These are phyloP conservation scores for Protomyctophum bolini DNA, from an alignment of 2,113 vertebrate genomes.

Conservation along the genomic window DNA sequence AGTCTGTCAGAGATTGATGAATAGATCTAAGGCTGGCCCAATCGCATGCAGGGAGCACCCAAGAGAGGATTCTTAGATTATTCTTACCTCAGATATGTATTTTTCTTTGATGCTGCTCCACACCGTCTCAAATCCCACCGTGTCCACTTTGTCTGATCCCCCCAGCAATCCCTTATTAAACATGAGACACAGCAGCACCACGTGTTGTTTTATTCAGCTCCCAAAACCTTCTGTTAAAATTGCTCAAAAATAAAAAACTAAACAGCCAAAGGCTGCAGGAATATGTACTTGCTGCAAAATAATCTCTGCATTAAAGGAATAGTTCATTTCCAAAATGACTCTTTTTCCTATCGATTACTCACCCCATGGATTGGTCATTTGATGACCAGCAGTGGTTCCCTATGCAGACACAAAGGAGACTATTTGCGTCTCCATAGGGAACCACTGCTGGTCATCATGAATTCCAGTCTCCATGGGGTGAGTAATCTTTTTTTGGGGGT, in stretches of 20 bases:
- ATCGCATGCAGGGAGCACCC: not conserved
- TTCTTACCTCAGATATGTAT: slow-evolving; percentile 83
- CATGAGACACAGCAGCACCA: slow-evolving; percentile 14
- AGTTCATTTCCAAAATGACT: too few species aligned
- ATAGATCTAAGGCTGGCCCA: not conserved
- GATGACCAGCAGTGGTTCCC: too few species aligned
- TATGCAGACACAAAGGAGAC: too few species aligned
- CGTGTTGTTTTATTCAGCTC: not conserved
- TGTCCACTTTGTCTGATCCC: slow-evolving; percentile 71
- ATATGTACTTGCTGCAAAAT: too few species aligned
- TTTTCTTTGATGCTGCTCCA: slow-evolving; percentile 87
- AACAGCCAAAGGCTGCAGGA: not conserved
- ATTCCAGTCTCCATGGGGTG: too few species aligned
- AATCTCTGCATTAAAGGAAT: too few species aligned
- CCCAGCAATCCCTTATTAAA: slow-evolving; percentile 79
- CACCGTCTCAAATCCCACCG: slow-evolving; percentile 73
- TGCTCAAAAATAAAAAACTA: not conserved
- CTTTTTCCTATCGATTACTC: too few species aligned
- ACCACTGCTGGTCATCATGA: too few species aligned
- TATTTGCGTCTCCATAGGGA: too few species aligned
- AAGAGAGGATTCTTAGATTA: not conserved
- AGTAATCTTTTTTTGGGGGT: too few species aligned
- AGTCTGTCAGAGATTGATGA: slow-evolving; percentile 41
- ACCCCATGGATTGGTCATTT: too few species aligned
- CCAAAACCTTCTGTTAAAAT: not conserved